Evolutionary conservation across 2,797 vertebrate species (phyloP).

Genomic region (Acrocephalus scirpaceus): DNA sequence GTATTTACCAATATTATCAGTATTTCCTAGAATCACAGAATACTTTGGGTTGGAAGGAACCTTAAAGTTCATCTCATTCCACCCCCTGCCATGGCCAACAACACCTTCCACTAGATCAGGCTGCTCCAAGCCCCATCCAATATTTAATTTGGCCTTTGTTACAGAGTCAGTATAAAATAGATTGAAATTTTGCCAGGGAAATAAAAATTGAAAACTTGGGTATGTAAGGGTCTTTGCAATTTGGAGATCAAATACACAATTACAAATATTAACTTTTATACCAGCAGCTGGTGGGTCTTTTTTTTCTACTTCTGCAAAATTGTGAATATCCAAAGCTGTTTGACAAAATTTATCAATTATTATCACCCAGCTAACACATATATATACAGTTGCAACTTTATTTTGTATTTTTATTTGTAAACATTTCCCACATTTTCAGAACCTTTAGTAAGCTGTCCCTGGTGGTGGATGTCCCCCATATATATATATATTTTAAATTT

Average conservation of each 20-base stretch:
- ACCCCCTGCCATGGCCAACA: not conserved
- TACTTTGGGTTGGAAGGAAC: not conserved
- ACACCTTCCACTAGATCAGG: not conserved
- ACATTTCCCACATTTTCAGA: not conserved
- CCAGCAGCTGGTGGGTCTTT: not conserved
- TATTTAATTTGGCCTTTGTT: not conserved
- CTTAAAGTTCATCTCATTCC: not conserved
- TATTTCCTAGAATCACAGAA: not conserved
- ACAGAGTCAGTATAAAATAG: not conserved
- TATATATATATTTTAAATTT: not conserved
- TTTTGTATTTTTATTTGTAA: not conserved
- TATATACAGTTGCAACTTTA: not conserved
- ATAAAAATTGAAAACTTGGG: not conserved
- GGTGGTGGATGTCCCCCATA: not conserved
- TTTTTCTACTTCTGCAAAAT: not conserved
- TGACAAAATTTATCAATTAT: not conserved
- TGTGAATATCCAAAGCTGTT: not conserved
- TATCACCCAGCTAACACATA: not conserved
- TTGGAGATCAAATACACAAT: not conserved
- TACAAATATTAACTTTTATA: not conserved
- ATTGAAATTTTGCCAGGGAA: not conserved
- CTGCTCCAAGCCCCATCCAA: not conserved
- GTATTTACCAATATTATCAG: not conserved
- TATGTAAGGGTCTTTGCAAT: not conserved
- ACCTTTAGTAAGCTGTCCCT: not conserved